Conservation (phyloP, 2,113 vertebrate species). For the Grammomys surdaster region DNA sequence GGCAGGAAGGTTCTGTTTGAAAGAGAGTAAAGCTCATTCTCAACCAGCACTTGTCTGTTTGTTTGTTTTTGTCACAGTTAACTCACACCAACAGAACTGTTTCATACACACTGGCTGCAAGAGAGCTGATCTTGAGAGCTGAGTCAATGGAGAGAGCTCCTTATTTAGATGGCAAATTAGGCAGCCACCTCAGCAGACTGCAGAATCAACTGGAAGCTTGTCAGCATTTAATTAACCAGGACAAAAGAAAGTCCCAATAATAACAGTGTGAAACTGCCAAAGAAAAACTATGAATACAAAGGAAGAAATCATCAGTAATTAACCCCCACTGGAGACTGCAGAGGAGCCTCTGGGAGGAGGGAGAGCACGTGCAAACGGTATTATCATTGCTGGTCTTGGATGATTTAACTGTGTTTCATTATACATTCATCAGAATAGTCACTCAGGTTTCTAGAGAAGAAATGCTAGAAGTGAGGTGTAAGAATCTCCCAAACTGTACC, state of each 20-base stretch:
- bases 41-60: background rate
- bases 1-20: constrained; percentile 44
- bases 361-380: constrained; percentile 8
- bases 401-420: background rate
- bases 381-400: constrained; percentile 47
- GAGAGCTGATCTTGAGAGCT: constrained; percentile 76
- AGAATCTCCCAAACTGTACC: background rate
- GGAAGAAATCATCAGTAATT: constrained; percentile 78
- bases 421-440: constrained; percentile 15
- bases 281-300: constrained; percentile 78
- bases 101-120: constrained; percentile 68
- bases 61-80: constrained; percentile 53
- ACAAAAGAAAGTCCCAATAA: constrained; percentile 80
- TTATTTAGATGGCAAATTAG: constrained; percentile 85
- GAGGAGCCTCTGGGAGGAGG: constrained; percentile 48
- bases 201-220: constrained; percentile 83
- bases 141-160: constrained; percentile 79
- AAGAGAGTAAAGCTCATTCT: background rate
- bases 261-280: constrained; percentile 75
- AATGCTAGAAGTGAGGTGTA: background rate
- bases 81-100: constrained; percentile 51
- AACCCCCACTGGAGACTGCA: constrained; percentile 71
- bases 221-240: constrained; percentile 80
- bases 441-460: background rate
- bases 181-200: constrained; percentile 82